Base-by-base conservation (phyloP, 2,797 vertebrate genomes). In the Alcedo atthis region DNA sequence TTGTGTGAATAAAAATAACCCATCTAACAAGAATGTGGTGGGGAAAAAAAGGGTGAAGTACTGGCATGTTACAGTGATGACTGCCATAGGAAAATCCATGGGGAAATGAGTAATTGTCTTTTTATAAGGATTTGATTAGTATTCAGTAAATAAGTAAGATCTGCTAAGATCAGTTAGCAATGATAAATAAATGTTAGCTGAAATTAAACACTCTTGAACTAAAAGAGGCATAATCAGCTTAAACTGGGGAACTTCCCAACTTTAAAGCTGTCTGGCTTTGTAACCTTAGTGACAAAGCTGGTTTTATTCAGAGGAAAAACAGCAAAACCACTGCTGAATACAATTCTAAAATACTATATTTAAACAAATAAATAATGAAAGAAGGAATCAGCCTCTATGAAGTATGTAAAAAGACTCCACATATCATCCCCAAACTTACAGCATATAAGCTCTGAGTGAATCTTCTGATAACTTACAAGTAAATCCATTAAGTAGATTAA, bases 401-500 rank as follows among this genome's bases (percentile, higher is more conserved):
- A 82, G n/a, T 51, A 40, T n/a, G 30, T 58, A 81, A 69, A 46
- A 84, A 75, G 18, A 43, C 22, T 89, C 43, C 35, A 49, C n/a
- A 61, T 57, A 66, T 89, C 81, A 87, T 64, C 49, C 37, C 35
- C 48, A 51, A 85, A 93, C 5, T 63, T 77, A 69, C 4, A 64
- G 59, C 25, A 46, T 81, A 48, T 75, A 85, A 95, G 32, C 37
- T 55, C 42, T 58, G 54, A 90, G 80, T 78, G 83, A 93, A 93
- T 90, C 92, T 95, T 93, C 89, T 90, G 64, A 49, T 78, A 92
- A 91, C 4, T 89, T 91, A 76, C 79, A 95, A 86, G 78, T 82
- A 95, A 95, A 95, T 95, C 91, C 89, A 94, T 90, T 96, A 96
- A 92, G 95, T 48, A 92, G 87, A 88, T 96, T 88, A 90, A 88